Percentiles rank a stretch among this genome's conserved stretches.
Evolutionary conservation across 2,888 invertebrate species (phyloP).

Genomic region (Lottia scabra): DNA sequence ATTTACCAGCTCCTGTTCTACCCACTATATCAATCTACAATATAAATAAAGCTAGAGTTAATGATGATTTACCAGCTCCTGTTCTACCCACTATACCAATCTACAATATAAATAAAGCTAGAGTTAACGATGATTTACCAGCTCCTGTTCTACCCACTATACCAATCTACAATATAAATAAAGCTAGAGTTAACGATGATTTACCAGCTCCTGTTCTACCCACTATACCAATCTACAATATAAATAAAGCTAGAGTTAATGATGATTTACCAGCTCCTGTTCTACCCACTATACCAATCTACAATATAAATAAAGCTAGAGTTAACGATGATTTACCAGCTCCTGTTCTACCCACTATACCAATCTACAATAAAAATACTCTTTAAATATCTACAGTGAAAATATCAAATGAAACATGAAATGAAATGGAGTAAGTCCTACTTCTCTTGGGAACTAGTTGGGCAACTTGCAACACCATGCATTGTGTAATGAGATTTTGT

Average conservation of each 20-base stretch:
- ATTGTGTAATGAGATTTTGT: too few species aligned
- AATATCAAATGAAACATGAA: not conserved
- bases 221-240: constrained; percentile 76
- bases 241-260: too few species aligned
- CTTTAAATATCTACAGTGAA: too few species aligned
- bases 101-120: constrained; percentile 78
- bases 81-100: constrained; percentile 76
- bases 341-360: constrained; percentile 59
- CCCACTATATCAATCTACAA: constrained; percentile 82
- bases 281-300: constrained; percentile 77
- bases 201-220: constrained; percentile 71
- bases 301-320: constrained; percentile 76
- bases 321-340: constrained; percentile 76
- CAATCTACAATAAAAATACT: too few species aligned
- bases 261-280: constrained; percentile 74
- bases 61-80: constrained; percentile 74
- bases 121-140: constrained; percentile 76
- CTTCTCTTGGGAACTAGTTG: too few species aligned
- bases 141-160: constrained; percentile 73
- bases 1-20: constrained; percentile 72
- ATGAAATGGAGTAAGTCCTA: not conserved
- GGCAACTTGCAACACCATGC: too few species aligned
- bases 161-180: constrained; percentile 78
- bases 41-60: constrained; percentile 81
- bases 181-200: constrained; percentile 78